Evolutionary conservation across 1,140 invertebrate genomes (phyloP), one percentile per base, ranked within the genome.

Genomic region (Drosophila saltans): DNA sequence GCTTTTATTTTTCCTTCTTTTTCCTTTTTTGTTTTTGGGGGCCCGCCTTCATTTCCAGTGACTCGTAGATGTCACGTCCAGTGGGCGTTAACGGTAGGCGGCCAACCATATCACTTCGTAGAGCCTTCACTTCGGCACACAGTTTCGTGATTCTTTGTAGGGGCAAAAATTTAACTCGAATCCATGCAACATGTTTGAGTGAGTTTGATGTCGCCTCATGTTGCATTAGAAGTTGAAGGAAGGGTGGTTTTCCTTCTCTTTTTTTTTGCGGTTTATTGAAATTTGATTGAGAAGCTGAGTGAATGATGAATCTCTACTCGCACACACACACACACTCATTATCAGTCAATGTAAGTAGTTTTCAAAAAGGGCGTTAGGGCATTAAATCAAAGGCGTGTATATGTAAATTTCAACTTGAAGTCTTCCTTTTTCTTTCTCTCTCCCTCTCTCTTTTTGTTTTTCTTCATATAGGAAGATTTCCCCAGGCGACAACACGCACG

Each of bases 171-270:
- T 4, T 10, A 4, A 26, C 16, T 48, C 45, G 11, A 56, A 2
- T 43, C 6, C 48, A 63, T 72, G 72, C 76, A 88, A 88, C 83
- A 88, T 89, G 83, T 88, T 88, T 88, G 83, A 88, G 83, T 83
- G 84, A 80, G 83, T 88, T 88, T 56, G 83, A 86, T 39, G 62
- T 4, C 28, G 62, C 28, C 28, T 62, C 10, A 21, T 10, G 16
- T 60, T 41, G 66, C 41, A 66, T 16, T 16, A 45, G 40, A 62
- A 30, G 8, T 33, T 28, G 76, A 76, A 66, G 69, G 73, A 75
- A 86, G 82, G 68, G 79, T 73, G 62, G 16, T 41, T 45, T 66
- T 62, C 30, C 48, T 39, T 2, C 28, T 4, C 28, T 3, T 30
- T 30, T 30, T 30, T 30, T 36, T 36, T 36, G n/a, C 55, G 73